These are phyloP conservation scores for Ochropleura leucogaster DNA, from an alignment of 2,888 invertebrate species.

Conservation along the genomic window DNA sequence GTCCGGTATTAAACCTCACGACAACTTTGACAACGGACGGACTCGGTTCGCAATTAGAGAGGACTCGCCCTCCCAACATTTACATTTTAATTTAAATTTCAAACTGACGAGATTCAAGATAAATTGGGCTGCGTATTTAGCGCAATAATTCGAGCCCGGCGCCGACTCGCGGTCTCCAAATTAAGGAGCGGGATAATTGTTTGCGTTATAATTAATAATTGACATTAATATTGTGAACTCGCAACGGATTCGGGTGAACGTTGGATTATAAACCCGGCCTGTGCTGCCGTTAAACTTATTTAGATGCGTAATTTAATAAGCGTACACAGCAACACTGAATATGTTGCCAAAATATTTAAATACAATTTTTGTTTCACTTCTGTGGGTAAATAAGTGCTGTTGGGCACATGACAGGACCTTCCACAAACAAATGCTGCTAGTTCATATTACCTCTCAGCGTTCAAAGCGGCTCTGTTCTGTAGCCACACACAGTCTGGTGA, in stretches of 20 bases:
- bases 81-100: constrained; percentile 90
- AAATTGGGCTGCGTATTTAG: constrained; percentile 88
- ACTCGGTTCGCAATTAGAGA: constrained; percentile 86
- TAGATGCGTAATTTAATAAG: constrained; percentile 61
- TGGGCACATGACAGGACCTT: constrained; percentile 18
- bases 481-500: constrained; percentile 51
- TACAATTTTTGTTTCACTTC: constrained; percentile 38
- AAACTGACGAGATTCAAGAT: constrained; percentile 89
- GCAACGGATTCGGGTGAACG: constrained; percentile 61
- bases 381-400: background rate
- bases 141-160: constrained; percentile 85
- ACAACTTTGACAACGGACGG: constrained; percentile 83
- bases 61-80: constrained; percentile 84
- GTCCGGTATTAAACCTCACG: constrained; percentile 72
- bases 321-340: constrained; percentile 26
- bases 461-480: constrained; percentile 36
- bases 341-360: constrained; percentile 32
- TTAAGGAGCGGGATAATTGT: constrained; percentile 85
- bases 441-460: constrained; percentile 44
- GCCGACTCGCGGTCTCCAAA: constrained; percentile 80
- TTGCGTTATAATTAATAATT: constrained; percentile 87
- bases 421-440: constrained; percentile 19
- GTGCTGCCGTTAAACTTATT: constrained; percentile 60
- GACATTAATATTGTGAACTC: constrained; percentile 80
- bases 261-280: constrained; percentile 62